Evolutionary conservation across 2,888 invertebrate species (phyloP), one percentile per base, ranked within the genome.

Genomic region (Himalopsyche japonica): DNA sequence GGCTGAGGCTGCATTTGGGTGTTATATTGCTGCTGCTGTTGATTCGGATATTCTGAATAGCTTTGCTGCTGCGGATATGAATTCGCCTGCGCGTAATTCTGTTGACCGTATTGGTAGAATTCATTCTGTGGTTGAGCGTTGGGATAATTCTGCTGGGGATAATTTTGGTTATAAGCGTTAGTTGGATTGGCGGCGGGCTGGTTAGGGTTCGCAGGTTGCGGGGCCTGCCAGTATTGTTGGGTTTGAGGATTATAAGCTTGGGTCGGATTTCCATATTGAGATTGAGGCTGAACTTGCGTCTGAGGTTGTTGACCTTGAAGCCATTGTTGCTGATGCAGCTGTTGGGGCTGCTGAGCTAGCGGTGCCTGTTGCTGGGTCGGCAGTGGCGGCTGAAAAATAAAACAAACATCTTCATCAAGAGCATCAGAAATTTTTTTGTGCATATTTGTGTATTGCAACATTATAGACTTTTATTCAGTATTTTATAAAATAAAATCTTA

Each of bases 291-390:
- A 43, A 64, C 15, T 84, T 87, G 88, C 82, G 88, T 87, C 49
- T 87, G 87, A 47, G 86, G 87, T 82, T 87, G 87, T 34, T 90
- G 90, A 87, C 90, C 91, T 87, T 93, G 92, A 89, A 91, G 92
- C 87, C 90, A 91, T 84, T 82, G 82, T 37, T 84, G 87, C 76
- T 88, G 89, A 0, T 88, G 88, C 37, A 91, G 92, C 88, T 90
- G 90, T 87, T 90, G 91, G 87, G 90, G 91, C 87, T 90, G 92
- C 89, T 90, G 89, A 81, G 90, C 89, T 82, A 47, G 64, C 15
- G 76, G 79, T 12, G 43, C 47, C 47, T 27, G 48, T 76, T 37
- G 49, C 76, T 64, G 82, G 12, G 47, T 18, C 18, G 81, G 84
- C 77, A 84, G 57, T 20, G 82, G 84, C 7, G 86, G 83, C 86